Conservation (phyloP, 2,888 invertebrate species). For the Balanococcus diminutus region DNA sequence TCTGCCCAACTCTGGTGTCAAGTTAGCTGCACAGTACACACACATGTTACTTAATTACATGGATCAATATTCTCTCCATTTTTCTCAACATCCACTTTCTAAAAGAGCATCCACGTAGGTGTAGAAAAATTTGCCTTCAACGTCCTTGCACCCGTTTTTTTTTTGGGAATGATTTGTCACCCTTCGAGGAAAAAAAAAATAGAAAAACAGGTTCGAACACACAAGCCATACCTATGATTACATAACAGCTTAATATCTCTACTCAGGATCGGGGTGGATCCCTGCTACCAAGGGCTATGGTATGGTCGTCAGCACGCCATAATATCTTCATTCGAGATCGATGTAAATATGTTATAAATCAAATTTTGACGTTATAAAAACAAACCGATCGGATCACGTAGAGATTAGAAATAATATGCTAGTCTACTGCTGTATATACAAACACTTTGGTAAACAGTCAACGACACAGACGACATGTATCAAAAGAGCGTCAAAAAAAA, state of each 20-base stretch:
- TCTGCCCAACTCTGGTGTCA: too few relatives aligned
- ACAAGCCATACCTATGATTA: neutral
- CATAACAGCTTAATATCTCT: conserved; percentile 1
- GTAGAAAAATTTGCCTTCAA: neutral
- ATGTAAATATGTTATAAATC: conserved; percentile 54
- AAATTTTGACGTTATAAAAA: conserved; percentile 53
- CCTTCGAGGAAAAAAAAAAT: neutral
- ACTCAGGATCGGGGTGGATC: neutral
- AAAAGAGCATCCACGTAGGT: neutral
- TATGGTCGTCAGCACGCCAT: neutral
- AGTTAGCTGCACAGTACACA: too few relatives aligned
- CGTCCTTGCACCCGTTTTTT: neutral
- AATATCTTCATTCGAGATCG: conserved; percentile 47
- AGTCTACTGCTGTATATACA: neutral
- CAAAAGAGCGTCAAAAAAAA: neutral
- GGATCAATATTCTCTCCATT: neutral
- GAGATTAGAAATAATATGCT: conserved; percentile 47
- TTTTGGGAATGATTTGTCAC: neutral
- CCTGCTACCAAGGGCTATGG: too few relatives aligned
- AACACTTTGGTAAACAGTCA: conserved; percentile 31
- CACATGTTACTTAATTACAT: conserved; percentile 11
- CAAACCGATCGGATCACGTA: conserved; percentile 39
- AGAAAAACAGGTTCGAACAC: neutral
- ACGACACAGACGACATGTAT: neutral
- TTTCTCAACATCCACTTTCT: neutral